These are phyloP conservation scores for Pipistrellus pipistrellus DNA, from an alignment of 2,797 vertebrate genomes.

Conservation along the genomic window DNA sequence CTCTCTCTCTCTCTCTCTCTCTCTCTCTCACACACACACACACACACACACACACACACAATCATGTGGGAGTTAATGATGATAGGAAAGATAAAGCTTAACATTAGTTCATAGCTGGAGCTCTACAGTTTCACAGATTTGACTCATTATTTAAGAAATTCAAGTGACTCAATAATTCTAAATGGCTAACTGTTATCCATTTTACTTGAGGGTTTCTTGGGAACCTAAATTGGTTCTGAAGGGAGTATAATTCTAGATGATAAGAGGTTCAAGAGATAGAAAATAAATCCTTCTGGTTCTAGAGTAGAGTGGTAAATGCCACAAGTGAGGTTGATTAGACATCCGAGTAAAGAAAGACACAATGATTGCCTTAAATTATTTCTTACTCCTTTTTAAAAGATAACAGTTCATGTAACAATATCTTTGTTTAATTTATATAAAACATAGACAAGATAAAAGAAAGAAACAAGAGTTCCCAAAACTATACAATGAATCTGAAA, in stretches of 20 bases:
- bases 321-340: neutral
- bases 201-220: neutral
- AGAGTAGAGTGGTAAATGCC: neutral
- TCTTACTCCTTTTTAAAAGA: neutral
- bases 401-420: neutral
- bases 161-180: neutral
- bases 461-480: neutral
- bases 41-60: neutral
- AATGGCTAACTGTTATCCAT: neutral
- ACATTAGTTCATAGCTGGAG: neutral
- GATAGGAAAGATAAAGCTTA: neutral
- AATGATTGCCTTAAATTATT: neutral
- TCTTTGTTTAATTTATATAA: neutral
- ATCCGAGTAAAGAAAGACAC: neutral
- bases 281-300: neutral
- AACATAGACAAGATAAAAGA: neutral
- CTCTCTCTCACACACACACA: neutral
- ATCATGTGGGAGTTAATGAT: neutral
- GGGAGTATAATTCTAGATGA: neutral
- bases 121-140: rapidly evolving
- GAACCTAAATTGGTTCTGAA: neutral
- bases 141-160: neutral
- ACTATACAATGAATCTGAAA: neutral
- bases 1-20: too few relatives aligned
- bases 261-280: neutral